These are phyloP conservation scores for Melanargia galathea DNA, from an alignment of 2,888 invertebrate species.

Conservation along the genomic window DNA sequence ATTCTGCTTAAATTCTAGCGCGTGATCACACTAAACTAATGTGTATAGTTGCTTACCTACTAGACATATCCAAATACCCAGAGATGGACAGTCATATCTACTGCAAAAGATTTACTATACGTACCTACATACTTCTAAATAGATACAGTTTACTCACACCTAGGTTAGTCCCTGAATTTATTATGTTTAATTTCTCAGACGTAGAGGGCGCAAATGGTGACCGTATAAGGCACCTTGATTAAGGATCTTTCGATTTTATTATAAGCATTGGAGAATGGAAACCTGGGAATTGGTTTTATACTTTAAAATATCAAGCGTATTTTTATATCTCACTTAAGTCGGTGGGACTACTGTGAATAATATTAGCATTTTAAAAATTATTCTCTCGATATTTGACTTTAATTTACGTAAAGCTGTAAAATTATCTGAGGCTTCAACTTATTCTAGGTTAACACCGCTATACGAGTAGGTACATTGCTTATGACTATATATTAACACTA, in stretches of 20 bases:
- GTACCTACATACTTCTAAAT: constrained; percentile 38
- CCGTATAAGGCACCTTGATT: constrained; percentile 28
- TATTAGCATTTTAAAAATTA: too few species aligned
- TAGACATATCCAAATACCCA: too few species aligned
- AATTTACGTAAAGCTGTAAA: too few species aligned
- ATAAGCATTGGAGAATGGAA: neutral
- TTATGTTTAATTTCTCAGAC: constrained; percentile 36
- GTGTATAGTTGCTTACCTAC: too few species aligned
- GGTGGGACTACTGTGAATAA: neutral
- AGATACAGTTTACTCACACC: constrained; percentile 54
- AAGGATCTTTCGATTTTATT: constrained; percentile 24
- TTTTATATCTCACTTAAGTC: neutral
- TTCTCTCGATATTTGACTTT: too few species aligned
- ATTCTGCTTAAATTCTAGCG: too few species aligned
- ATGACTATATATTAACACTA: too few species aligned
- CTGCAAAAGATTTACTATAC: neutral
- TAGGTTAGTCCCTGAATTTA: constrained; percentile 49
- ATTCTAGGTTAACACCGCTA: too few species aligned
- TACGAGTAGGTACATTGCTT: too few species aligned
- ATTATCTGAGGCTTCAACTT: too few species aligned
- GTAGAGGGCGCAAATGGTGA: constrained; percentile 14
- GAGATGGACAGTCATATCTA: neutral
- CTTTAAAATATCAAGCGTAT: neutral
- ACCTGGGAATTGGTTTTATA: neutral
- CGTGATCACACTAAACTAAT: too few species aligned